A percentile compares a stretch with the other conserved stretches of the same genome.
These are phyloP conservation scores for Ginglymostoma cirratum DNA, from an alignment of 2,113 vertebrate genomes.

Conservation along the genomic window DNA sequence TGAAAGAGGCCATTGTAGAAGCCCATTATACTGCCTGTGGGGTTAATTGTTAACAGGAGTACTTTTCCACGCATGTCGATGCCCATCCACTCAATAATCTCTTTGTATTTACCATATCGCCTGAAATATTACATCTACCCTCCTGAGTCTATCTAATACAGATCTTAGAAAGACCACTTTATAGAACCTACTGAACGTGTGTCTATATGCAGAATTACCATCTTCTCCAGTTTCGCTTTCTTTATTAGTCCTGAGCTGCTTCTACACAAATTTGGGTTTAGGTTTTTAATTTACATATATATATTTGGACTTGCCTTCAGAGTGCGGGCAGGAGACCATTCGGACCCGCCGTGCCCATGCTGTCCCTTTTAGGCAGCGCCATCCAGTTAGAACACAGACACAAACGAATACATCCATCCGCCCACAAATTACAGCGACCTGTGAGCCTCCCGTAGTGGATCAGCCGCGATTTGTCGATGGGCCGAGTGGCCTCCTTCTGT, in stretches of 20 bases:
- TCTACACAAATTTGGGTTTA: not conserved
- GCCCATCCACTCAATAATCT: slow-evolving; percentile 16
- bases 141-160: not conserved
- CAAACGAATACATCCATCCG: too few relatives aligned
- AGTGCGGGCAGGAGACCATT: not conserved
- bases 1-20: slow-evolving; percentile 9
- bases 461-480: not conserved
- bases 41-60: slow-evolving; percentile 30
- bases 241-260: not conserved
- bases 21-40: not conserved
- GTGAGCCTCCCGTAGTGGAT: not conserved
- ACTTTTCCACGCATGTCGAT: not conserved
- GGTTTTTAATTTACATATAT: not conserved
- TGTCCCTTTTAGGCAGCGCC: not conserved
- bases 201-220: not conserved
- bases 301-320: too few relatives aligned
- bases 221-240: not conserved
- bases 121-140: not conserved
- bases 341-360: not conserved
- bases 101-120: slow-evolving; percentile 11
- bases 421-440: too few relatives aligned
- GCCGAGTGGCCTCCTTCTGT: not conserved
- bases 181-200: not conserved
- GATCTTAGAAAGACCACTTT: not conserved
- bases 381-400: too few relatives aligned